Evolutionary conservation across 2,888 invertebrate species (phyloP).

Genomic region (Drosophila setosimentum): DNA sequence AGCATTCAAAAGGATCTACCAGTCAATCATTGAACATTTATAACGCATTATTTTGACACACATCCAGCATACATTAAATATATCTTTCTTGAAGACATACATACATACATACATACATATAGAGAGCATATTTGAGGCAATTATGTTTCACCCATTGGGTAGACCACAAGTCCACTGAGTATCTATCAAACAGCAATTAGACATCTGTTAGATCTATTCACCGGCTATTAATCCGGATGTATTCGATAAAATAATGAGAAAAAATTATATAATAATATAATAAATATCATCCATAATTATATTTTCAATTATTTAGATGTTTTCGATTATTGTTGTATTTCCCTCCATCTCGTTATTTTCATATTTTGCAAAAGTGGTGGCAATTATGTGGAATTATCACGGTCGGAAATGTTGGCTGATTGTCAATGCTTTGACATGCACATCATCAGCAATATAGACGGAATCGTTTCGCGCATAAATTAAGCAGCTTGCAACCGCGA

Average conservation of each 20-base stretch:
- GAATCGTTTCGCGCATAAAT: conserved; percentile 53
- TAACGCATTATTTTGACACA: neutral
- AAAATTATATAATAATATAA: neutral
- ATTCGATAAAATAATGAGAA: neutral
- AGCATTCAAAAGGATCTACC: neutral
- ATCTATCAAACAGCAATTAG: neutral
- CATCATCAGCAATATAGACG: conserved; percentile 31
- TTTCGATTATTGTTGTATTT: neutral
- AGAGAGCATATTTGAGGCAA: neutral
- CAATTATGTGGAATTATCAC: conserved; percentile 54
- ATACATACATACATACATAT: neutral
- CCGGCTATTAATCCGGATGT: neutral
- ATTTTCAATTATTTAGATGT: neutral
- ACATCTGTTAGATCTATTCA: neutral
- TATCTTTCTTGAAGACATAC: neutral
- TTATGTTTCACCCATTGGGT: neutral
- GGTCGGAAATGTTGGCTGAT: conserved; percentile 55
- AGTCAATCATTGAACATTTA: neutral
- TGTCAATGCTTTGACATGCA: conserved; percentile 72
- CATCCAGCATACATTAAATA: neutral
- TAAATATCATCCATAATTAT: neutral
- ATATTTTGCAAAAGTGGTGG: conserved; percentile 18
- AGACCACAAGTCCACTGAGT: neutral
- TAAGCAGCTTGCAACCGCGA: conserved; percentile 43
- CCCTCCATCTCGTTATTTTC: too few species aligned